These are phyloP conservation scores for Carterocephalus palaemon DNA, from an alignment of 2,888 invertebrate species.

Conservation along the genomic window DNA sequence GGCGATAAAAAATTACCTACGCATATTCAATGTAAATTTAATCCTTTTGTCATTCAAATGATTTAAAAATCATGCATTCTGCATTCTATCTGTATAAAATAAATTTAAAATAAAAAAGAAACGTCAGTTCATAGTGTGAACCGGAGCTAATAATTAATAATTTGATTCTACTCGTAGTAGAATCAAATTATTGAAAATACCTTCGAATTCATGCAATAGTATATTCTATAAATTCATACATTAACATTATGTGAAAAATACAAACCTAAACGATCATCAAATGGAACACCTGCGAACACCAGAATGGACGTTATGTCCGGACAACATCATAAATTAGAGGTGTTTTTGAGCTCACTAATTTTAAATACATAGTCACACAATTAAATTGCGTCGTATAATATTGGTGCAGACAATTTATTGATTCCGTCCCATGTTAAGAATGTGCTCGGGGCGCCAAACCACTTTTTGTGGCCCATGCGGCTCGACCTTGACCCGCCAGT, in stretches of 20 bases:
- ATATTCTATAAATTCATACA: slow-evolving; percentile 38
- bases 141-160: too few relatives aligned
- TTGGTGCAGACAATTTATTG: slow-evolving; percentile 55
- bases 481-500: slow-evolving; percentile 67
- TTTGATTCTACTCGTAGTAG: slow-evolving; percentile 27
- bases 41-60: slow-evolving; percentile 40
- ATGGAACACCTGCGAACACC: slow-evolving; percentile 44
- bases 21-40: slow-evolving; percentile 46
- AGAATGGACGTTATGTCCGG: slow-evolving; percentile 27
- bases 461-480: slow-evolving; percentile 53
- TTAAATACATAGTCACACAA: slow-evolving; percentile 37
- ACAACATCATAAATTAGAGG: slow-evolving; percentile 42
- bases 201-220: slow-evolving; percentile 37
- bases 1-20: slow-evolving; percentile 55
- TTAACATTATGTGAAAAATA: slow-evolving; percentile 27
- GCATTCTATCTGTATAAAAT: neutral
- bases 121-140: too few relatives aligned
- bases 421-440: slow-evolving; percentile 48
- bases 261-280: slow-evolving; percentile 13
- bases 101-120: neutral
- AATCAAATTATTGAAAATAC: slow-evolving; percentile 36
- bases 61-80: slow-evolving; percentile 2
- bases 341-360: slow-evolving; percentile 35
- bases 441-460: slow-evolving; percentile 56
- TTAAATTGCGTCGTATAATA: slow-evolving; percentile 36